Conservation (phyloP, 2,888 invertebrate genomes). For the Ellobium chinense region DNA sequence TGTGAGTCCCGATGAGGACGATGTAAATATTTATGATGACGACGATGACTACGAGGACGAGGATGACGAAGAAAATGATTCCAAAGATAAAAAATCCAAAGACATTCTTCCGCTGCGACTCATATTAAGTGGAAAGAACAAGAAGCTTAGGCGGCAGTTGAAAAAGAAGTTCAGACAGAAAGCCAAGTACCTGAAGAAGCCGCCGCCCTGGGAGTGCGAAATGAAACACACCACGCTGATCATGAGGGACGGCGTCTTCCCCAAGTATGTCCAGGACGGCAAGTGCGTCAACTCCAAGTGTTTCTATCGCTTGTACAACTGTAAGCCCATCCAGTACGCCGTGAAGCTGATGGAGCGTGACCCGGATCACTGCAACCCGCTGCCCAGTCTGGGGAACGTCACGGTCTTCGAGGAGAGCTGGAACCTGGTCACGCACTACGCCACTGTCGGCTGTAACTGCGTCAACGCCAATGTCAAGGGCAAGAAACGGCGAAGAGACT, state of each 20-base stretch:
- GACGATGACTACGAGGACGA: constrained; percentile 9
- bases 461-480: constrained; percentile 22
- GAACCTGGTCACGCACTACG: constrained; percentile 59
- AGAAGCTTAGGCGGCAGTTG: constrained; percentile 45
- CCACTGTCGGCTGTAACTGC: constrained; percentile 71
- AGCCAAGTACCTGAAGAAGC: constrained; percentile 50
- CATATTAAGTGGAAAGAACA: constrained; percentile 40
- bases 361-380: constrained; percentile 69
- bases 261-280: constrained; percentile 64
- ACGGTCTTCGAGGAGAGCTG: constrained; percentile 71
- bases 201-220: constrained; percentile 69
- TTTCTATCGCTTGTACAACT: constrained; percentile 70
- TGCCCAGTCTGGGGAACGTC: constrained; percentile 63
- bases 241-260: constrained; percentile 68
- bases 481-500: not conserved
- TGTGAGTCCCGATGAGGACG: not conserved
- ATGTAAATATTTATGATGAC: not conserved
- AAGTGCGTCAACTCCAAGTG: constrained; percentile 67
- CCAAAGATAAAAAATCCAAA: constrained; percentile 31
- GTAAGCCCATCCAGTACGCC: constrained; percentile 69
- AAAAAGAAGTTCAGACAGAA: constrained; percentile 49
- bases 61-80: not conserved
- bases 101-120: constrained; percentile 32
- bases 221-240: constrained; percentile 57
- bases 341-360: constrained; percentile 70